phyloP scores from a whole-genome alignment of 2,113 vertebrate genomes.

The Nestor notabilis region DNA sequence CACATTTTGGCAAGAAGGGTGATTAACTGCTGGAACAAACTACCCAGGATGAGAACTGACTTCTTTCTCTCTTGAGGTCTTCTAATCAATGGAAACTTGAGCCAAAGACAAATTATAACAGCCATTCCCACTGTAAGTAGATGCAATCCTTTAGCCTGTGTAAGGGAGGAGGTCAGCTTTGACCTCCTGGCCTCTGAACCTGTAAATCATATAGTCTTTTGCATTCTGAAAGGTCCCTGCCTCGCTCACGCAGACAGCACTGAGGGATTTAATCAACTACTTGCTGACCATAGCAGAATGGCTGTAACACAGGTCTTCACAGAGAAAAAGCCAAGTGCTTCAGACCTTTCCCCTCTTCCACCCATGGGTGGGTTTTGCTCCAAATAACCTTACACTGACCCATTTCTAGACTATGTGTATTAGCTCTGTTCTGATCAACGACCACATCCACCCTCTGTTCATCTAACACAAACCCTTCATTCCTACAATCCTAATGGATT shows the following conservation, averaged over 20 bases:
- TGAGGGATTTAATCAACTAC: neutral
- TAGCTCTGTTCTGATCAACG: neutral
- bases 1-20: neutral
- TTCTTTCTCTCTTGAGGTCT: neutral
- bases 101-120: neutral
- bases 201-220: neutral
- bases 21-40: neutral
- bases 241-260: rapidly evolving
- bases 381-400: neutral
- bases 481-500: no score
- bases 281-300: neutral
- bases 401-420: neutral
- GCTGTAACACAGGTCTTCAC: rapidly evolving
- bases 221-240: neutral
- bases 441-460: neutral
- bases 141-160: neutral
- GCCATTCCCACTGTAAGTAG: neutral
- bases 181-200: neutral
- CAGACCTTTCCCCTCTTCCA: neutral
- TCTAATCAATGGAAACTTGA: neutral
- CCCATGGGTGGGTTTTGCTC: neutral
- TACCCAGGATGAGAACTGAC: neutral
- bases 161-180: neutral
- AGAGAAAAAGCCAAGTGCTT: neutral
- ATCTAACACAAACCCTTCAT: neutral